These are phyloP conservation scores for Anarrhichthys ocellatus DNA, from an alignment of 2,113 vertebrate genomes.

Conservation along the genomic window DNA sequence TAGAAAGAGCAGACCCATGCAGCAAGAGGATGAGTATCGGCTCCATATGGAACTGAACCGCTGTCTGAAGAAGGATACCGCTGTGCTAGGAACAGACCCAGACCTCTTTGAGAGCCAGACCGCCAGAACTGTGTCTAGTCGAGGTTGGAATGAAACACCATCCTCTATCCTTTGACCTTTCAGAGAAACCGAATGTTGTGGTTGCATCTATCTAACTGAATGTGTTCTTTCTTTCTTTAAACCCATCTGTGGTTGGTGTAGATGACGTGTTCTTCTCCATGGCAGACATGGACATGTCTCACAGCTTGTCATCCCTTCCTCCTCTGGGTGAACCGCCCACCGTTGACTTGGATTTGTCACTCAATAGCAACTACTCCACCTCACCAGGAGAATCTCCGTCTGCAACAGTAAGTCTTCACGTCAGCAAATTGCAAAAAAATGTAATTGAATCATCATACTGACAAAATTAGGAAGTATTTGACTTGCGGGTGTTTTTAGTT, in stretches of 20 bases:
- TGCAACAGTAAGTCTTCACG: constrained; percentile 82
- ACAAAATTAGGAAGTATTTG: not conserved
- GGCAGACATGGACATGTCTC: constrained; percentile 99
- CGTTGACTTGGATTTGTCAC: constrained; percentile 94
- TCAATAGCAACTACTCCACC: constrained; percentile 92
- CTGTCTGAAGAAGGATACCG: constrained; percentile 91
- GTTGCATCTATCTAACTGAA: constrained; percentile 14
- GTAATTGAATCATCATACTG: not conserved
- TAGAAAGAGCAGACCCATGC: constrained; percentile 94
- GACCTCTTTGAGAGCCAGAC: constrained; percentile 94
- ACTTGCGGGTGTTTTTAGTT: not conserved
- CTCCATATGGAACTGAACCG: constrained; percentile 97
- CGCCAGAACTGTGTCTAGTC: constrained; percentile 92
- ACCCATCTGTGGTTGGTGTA: constrained; percentile 73
- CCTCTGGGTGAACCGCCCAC: constrained; percentile 96
- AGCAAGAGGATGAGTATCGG: constrained; percentile 96
- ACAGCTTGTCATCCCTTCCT: constrained; percentile 95
- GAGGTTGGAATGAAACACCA: constrained; percentile 82
- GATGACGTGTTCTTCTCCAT: constrained; percentile 99
- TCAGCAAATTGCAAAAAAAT: not conserved
- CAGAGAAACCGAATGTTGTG: not conserved
- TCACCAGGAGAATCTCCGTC: constrained; percentile 92
- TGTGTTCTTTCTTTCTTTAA: constrained; percentile 12
- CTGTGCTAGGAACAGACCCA: constrained; percentile 85
- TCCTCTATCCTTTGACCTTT: not conserved